phyloP scores from a whole-genome alignment of 2,797 vertebrate species.

The Takifugu ocellatus region DNA sequence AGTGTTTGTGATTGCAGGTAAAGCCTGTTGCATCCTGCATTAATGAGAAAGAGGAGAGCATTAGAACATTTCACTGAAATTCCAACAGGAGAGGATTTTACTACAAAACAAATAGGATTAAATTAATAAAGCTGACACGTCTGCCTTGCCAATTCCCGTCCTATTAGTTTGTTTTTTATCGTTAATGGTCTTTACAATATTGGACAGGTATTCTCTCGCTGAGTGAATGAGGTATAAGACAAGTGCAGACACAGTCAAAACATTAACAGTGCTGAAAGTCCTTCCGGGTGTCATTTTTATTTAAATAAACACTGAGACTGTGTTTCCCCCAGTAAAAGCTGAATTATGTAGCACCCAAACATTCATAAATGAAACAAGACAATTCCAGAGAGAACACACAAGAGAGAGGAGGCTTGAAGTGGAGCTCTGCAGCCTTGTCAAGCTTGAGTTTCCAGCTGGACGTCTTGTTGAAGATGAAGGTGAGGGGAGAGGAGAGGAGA shows the following conservation, averaged over 20 bases:
- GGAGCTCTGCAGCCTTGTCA: constrained; percentile 34
- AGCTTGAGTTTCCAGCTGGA: constrained; percentile 44
- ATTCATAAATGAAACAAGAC: constrained; percentile 44
- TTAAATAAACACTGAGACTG: constrained; percentile 47
- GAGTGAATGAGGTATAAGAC: neutral
- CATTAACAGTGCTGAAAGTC: constrained; percentile 28
- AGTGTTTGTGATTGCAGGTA: too few species aligned
- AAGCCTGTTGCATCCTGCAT: too few species aligned
- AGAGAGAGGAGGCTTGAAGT: constrained; percentile 22
- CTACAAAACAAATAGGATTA: too few species aligned
- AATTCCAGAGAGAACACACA: constrained; percentile 25
- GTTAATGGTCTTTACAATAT: constrained; percentile 3
- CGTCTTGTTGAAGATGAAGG: constrained; percentile 32
- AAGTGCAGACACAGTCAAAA: constrained; percentile 31
- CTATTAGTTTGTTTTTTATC: neutral
- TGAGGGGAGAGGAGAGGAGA: neutral
- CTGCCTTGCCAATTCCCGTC: too few species aligned
- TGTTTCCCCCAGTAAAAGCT: constrained; percentile 37
- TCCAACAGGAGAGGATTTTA: neutral
- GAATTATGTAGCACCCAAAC: constrained; percentile 46
- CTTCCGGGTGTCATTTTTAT: constrained; percentile 44
- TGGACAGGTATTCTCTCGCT: neutral
- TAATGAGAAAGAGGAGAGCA: too few species aligned
- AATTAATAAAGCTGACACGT: too few species aligned
- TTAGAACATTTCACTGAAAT: neutral